Evolutionary conservation across 2,113 vertebrate species (phyloP), one percentile per base, ranked within the genome.

Genomic region (Morone chrysops): DNA sequence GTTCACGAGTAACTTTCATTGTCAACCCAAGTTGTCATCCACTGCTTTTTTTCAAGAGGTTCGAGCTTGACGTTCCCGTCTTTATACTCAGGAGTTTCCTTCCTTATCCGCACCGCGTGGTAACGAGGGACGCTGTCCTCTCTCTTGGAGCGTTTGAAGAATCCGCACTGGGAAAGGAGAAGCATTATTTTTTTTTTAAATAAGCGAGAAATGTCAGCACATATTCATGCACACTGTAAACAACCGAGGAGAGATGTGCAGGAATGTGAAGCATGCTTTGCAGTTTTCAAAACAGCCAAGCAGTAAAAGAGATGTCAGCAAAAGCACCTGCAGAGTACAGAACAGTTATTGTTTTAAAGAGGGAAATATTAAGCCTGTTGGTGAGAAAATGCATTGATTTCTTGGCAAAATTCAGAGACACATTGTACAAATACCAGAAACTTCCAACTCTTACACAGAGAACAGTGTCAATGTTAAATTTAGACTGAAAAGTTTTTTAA

Each of bases 121-220:
- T 99, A 99, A 81, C 94, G 95, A 63, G 98, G 98, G 83, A 99
- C 88, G 18, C 95, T 97, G 92, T 98, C 96, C 13, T 98, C 96
- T 90, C 97, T 97, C 94, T 97, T 97, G 80, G 97, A 96, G 60
- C 97, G 98, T 87, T 95, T 96, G 94, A 99, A 99, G 96, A 99
- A 99, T 88, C 98, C 98, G 56, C 97, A 99, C 98, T 99, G 92
- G 65, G 70, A 47, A 16, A 22, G 63, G 38, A 81, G 66, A 71
- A 31, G 31, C 31, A 31, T 31, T 31, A 31, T 31, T 31, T 2
- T 31, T 31, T 31, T 71, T 68, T 82, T 62, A 82, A 54, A 77
- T 22, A 20, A 66, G 31, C 31, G 3, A 31, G 31, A 13, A 14
- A 51, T 14, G 17, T 66, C 12, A 56, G 43, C 16, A 77, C 8